Evolutionary conservation across 2,113 vertebrate genomes (phyloP).

Genomic region (Eolophus roseicapilla): DNA sequence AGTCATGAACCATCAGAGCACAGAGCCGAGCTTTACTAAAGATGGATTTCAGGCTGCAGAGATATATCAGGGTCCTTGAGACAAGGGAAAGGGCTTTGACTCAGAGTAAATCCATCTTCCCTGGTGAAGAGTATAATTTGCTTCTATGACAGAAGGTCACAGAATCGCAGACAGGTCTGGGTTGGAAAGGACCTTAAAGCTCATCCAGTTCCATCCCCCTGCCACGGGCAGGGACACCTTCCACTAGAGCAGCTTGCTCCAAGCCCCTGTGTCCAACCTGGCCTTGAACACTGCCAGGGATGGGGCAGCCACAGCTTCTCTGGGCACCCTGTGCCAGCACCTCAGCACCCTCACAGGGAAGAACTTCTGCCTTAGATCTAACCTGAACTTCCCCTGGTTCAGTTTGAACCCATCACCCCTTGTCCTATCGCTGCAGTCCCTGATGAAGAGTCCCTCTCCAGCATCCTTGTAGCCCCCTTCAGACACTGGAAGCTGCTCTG

Average conservation of each 20-base stretch:
- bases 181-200: neutral
- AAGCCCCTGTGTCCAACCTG: neutral
- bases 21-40: neutral
- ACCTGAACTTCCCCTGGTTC: too few species aligned
- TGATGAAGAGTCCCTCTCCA: too few species aligned
- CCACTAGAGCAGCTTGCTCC: too few species aligned
- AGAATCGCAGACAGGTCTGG: neutral
- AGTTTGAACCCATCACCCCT: too few species aligned
- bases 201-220: neutral
- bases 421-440: too few species aligned
- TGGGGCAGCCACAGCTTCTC: too few species aligned
- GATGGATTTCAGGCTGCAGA: neutral
- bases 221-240: neutral
- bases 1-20: neutral
- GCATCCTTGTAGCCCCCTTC: too few species aligned
- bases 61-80: neutral
- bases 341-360: too few species aligned
- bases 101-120: neutral
- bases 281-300: neutral
- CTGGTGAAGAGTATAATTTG: neutral
- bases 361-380: too few species aligned
- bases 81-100: neutral
- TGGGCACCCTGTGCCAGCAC: too few species aligned
- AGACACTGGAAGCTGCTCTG: too few species aligned
- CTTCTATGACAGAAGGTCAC: neutral